phyloP scores from a whole-genome alignment of 2,888 invertebrate species.

The Hymenopus coronatus region DNA sequence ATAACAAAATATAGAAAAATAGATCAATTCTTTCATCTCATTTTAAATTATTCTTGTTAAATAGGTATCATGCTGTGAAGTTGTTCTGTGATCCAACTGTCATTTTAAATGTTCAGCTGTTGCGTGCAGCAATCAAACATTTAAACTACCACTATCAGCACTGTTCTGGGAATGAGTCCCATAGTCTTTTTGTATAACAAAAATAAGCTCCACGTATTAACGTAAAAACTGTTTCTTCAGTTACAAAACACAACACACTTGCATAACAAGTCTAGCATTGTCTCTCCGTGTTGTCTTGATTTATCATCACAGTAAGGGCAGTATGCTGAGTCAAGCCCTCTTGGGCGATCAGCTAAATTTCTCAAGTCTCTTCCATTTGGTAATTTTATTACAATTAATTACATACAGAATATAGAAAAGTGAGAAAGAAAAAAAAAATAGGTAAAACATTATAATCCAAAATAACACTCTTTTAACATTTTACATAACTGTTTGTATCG shows the following conservation, averaged over 20 bases:
- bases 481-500: background rate
- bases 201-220: background rate
- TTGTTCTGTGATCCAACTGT: background rate
- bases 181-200: background rate
- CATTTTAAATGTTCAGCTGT: background rate
- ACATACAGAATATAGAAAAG: background rate
- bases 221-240: background rate
- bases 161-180: background rate
- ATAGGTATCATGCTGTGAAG: slow-evolving; percentile 4
- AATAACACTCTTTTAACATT: background rate
- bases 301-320: background rate
- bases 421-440: background rate
- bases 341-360: background rate
- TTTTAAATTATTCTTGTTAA: slow-evolving; percentile 25
- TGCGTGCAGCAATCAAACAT: background rate
- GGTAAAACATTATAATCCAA: background rate
- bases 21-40: slow-evolving; percentile 26
- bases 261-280: background rate
- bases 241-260: slow-evolving; percentile 1
- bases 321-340: background rate
- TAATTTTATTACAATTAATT: background rate
- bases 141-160: background rate
- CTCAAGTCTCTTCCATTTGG: background rate
- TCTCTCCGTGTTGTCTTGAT: background rate
- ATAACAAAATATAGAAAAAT: slow-evolving; percentile 38